Evolutionary conservation across 2,888 invertebrate genomes (phyloP).

Genomic region (Pasiphila rectangulata): DNA sequence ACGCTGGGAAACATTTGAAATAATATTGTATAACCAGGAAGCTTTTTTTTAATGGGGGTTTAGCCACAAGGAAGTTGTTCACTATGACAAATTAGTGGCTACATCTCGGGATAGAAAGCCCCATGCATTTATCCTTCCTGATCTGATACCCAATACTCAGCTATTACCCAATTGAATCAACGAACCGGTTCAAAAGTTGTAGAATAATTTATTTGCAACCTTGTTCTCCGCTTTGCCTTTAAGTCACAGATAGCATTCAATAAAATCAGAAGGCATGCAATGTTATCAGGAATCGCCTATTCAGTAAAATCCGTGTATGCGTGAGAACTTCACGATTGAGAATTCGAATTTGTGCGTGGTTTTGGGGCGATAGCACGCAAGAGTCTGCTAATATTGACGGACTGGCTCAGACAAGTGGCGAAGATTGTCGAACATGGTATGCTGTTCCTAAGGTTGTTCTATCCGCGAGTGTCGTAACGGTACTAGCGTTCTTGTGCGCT

Average conservation of each 20-base stretch:
- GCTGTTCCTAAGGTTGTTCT: slow-evolving; percentile 47
- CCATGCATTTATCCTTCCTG: slow-evolving; percentile 13
- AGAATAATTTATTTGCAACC: slow-evolving; percentile 27
- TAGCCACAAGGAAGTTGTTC: slow-evolving; percentile 16
- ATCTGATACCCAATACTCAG: slow-evolving; percentile 7
- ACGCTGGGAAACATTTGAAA: too few species aligned
- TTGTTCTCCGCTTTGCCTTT: slow-evolving; percentile 24
- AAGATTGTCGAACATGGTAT: slow-evolving; percentile 50
- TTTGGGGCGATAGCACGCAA: slow-evolving; percentile 20
- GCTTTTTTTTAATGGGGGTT: too few species aligned
- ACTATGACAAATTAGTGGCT: slow-evolving; percentile 9
- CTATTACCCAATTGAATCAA: slow-evolving; percentile 21
- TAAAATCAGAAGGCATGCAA: slow-evolving; percentile 24
- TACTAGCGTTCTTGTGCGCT: slow-evolving; percentile 44
- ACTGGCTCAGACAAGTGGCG: slow-evolving; percentile 43
- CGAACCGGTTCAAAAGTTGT: slow-evolving; percentile 24
- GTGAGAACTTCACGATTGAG: slow-evolving; percentile 18
- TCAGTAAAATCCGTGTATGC: slow-evolving; percentile 18
- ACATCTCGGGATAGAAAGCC: slow-evolving; percentile 12
- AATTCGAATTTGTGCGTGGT: slow-evolving; percentile 23
- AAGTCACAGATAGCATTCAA: slow-evolving; percentile 26
- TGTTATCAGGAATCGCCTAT: slow-evolving; percentile 24
- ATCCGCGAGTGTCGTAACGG: slow-evolving; percentile 65
- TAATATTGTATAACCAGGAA: too few species aligned
- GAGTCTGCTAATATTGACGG: slow-evolving; percentile 30